Evolutionary conservation across 2,888 invertebrate genomes (phyloP).

Genomic region (Siphlonurus alternatus): DNA sequence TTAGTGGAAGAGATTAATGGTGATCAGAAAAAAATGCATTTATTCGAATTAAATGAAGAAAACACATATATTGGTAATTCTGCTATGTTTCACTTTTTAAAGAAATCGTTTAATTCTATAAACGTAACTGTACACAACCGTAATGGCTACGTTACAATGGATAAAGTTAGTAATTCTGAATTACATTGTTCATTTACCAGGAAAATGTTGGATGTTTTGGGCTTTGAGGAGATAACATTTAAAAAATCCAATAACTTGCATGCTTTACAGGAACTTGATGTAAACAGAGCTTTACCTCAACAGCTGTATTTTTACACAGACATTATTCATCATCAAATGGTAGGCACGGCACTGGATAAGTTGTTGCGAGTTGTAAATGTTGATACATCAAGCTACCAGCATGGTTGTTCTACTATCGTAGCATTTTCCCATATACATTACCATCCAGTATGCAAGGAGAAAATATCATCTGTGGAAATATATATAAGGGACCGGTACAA

Average conservation of each 20-base stretch:
- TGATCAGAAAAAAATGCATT: too few relatives aligned
- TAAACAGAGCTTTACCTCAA: conserved; percentile 7
- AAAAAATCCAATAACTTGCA: background rate
- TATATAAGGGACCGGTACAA: background rate
- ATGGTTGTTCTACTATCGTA: background rate
- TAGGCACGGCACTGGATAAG: conserved; percentile 17
- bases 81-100: too few relatives aligned
- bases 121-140: too few relatives aligned
- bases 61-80: too few relatives aligned
- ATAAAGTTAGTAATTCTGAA: too few relatives aligned
- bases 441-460: background rate
- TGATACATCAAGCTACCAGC: background rate
- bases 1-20: background rate
- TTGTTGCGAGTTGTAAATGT: conserved; percentile 17
- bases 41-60: too few relatives aligned
- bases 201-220: background rate
- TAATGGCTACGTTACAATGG: too few relatives aligned
- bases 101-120: too few relatives aligned
- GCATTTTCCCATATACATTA: background rate
- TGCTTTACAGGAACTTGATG: background rate
- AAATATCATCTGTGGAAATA: background rate
- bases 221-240: background rate
- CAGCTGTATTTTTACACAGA: conserved; percentile 16
- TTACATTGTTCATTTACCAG: too few relatives aligned
- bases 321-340: conserved; percentile 16